Base-by-base conservation (phyloP, 2,888 invertebrate species). In the Chydorus sphaericus region DNA sequence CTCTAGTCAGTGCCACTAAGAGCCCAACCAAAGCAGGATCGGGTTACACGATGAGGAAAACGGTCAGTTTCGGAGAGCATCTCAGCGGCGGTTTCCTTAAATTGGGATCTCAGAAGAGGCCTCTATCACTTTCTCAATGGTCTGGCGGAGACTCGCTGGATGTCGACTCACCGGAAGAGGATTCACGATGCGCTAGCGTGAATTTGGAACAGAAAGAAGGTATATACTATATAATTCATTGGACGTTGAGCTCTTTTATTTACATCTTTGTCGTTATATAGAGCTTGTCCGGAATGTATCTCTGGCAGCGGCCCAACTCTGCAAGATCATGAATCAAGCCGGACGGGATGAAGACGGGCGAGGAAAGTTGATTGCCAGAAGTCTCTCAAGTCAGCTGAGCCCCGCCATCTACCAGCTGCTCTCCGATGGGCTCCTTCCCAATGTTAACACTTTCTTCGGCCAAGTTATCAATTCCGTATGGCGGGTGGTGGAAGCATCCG, bases 401-500 rank as follows among this genome's bases (percentile, higher is more conserved):
- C 88, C 90, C 2, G 84, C 90, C 10, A 72, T 93, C 33, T 85
- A 88, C 63, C 82, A 84, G 4, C 77, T 91, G 57, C 78, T 92
- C 64, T 81, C 83, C 63, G 89, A 92, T 67, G 91, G 90, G 2
- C 75, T 92, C 20, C 83, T 83, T 66, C 82, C 85, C 33, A 80
- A 77, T 62, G 75, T 89, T 54, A 82, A 85, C 66, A 87, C 88
- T 5, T 81, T 88, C 37, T 90, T 90, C 66, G 90, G 90, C 39
- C 82, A 84, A 18, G 84, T 89, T 54, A 79, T 82, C 62, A 87
- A 90, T 67, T 85, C 86, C 7, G 86, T 88, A 53, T 91, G 90
- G 90, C 84, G 85, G 72, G 84, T 91, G 62, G 83, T 89, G 5
- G 89, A 90, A 71, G 84, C 86, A 33, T 85, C 88, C 8, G 83